A percentile compares a stretch with the other conserved stretches of the same genome.
Evolutionary conservation across 2,797 vertebrate species (phyloP).

Genomic region (Parotocinclus haroldoi): DNA sequence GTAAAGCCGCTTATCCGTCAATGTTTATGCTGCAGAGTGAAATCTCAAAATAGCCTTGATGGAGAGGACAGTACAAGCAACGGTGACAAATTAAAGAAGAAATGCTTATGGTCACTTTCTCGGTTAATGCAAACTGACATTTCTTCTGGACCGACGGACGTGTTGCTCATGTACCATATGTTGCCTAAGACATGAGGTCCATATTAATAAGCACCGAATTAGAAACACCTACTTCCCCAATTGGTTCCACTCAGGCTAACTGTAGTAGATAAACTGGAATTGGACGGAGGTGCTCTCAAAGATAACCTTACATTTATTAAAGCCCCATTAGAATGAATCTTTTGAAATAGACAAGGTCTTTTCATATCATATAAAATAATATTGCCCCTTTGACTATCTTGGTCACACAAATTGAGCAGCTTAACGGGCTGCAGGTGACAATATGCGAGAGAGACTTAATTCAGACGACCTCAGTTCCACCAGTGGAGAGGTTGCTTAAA

Average conservation of each 20-base stretch:
- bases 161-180: constrained; percentile 44
- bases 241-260: constrained; percentile 48
- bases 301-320: too few species aligned
- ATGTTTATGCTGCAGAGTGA: constrained; percentile 39
- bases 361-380: too few species aligned
- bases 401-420: too few species aligned
- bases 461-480: background rate
- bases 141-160: constrained; percentile 39
- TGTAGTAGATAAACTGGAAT: constrained; percentile 60
- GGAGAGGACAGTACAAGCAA: background rate
- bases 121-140: constrained; percentile 24
- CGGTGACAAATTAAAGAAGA: background rate
- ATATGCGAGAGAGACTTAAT: background rate
- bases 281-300: constrained; percentile 3
- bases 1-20: constrained; percentile 20
- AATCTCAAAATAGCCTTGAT: constrained; percentile 40
- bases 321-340: too few species aligned
- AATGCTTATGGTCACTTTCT: constrained; percentile 28
- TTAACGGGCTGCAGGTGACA: background rate
- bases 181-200: constrained; percentile 42
- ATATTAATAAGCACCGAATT: constrained; percentile 59
- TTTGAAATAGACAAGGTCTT: too few species aligned
- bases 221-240: constrained; percentile 53
- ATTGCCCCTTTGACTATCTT: too few species aligned
- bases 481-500: too few species aligned